Base-by-base conservation (phyloP, 2,113 vertebrate species). In the Natator depressus region DNA sequence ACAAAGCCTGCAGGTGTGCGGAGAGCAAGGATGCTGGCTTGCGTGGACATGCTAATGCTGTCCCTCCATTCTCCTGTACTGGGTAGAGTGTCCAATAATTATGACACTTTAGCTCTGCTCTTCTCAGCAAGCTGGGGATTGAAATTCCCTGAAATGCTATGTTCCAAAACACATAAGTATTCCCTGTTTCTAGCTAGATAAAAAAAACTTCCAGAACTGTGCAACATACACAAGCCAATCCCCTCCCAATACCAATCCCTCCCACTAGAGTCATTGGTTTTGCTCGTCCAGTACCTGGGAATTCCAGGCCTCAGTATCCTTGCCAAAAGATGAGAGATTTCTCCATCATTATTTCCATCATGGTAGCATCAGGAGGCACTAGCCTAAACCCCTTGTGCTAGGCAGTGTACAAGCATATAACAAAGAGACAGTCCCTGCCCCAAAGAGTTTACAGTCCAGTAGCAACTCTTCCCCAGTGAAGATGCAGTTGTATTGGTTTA, bases 331-430 rank as follows among this genome's bases (percentile, higher is more conserved):
- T 9, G 22, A 8, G 16, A 10, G 9, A 57, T 27, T 85, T 57
- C 31, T 82, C 53, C 47, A 51, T 5, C 65, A 38, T 0, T 4
- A n/a, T 55, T 65, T 54, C 42, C 57, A 47, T 35, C 57, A 51
- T 29, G 62, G 59, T 57, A 84, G 47, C 53, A 76, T 6, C 25
- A 35, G 20, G 38, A 80, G 20, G 49, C 59, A 75, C 49, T 46
- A 83, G 57, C 27, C 12, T 59, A 59, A 31, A 62, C 29, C 16
- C 59, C 38, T 19, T 42, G 20, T 31, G 5, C 35, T 53, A 75
- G 51, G 35, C 13, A 53, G 72, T 25, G 22, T 13, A 42, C 0
- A 62, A 62, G 0, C 22, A 57, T 17, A 47, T 49, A 83, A 22
- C 72, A 54, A 49, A 82, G n/a, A n/a, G 65, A 51, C n/a, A 5